Evolutionary conservation across 2,888 invertebrate genomes (phyloP).

Genomic region (Drosophila helvetica): DNA sequence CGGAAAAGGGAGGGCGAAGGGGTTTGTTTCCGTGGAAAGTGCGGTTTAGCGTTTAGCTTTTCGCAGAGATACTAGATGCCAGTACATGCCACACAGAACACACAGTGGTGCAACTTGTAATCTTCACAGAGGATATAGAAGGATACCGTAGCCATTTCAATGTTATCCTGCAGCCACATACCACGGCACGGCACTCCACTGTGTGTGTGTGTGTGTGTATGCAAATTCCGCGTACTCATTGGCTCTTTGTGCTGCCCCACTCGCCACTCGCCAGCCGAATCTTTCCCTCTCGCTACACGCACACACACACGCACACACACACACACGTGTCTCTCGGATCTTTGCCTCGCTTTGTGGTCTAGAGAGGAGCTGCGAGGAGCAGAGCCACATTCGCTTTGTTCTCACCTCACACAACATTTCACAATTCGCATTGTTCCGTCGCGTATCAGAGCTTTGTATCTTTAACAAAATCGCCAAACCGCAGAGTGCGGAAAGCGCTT

Average conservation of each 20-base stretch:
- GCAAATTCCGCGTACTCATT: constrained; percentile 43
- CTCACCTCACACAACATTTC: constrained; percentile 64
- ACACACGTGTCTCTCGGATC: neutral
- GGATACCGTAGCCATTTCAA: neutral
- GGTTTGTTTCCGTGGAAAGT: constrained; percentile 34
- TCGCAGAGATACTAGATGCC: neutral
- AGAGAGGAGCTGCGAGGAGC: constrained; percentile 3
- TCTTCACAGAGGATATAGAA: neutral
- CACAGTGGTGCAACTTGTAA: neutral
- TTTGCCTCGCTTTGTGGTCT: constrained; percentile 57
- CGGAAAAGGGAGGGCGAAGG: constrained; percentile 37
- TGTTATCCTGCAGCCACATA: constrained; percentile 1
- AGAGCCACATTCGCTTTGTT: constrained; percentile 61
- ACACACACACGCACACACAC: neutral
- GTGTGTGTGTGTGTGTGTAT: constrained; percentile 12
- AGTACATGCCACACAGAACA: neutral
- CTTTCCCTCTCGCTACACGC: neutral
- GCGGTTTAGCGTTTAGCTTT: constrained; percentile 8
- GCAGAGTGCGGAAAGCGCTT: constrained; percentile 49
- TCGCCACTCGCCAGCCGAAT: neutral
- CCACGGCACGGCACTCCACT: too few species aligned
- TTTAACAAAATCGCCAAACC: constrained; percentile 78
- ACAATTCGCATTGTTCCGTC: constrained; percentile 47
- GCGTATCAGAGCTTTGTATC: constrained; percentile 63
- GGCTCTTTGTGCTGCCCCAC: constrained; percentile 16